A percentile compares a stretch with the other conserved stretches of the same genome.
phyloP scores from a whole-genome alignment of 2,888 invertebrate species.

The Drosophila setosimentum region DNA sequence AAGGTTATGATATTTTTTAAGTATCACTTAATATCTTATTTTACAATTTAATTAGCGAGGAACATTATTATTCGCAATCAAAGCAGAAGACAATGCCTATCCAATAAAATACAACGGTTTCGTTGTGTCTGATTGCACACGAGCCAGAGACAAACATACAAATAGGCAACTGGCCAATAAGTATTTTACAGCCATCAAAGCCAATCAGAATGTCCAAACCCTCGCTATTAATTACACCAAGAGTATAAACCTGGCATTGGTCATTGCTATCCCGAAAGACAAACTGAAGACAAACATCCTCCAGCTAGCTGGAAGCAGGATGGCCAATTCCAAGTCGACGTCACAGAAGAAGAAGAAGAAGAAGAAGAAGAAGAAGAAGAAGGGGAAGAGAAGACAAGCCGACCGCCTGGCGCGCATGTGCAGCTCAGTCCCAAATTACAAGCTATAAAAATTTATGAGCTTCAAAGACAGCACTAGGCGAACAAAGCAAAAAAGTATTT shows the following conservation, averaged over 20 bases:
- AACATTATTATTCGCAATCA: conserved; percentile 65
- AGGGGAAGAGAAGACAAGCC: conserved; percentile 31
- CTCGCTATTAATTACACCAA: conserved; percentile 65
- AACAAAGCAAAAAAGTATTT: conserved; percentile 49
- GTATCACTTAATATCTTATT: conserved; percentile 35
- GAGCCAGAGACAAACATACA: conserved; percentile 9
- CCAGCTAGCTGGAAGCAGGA: background rate
- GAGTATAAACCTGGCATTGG: conserved; percentile 62
- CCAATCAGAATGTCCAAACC: conserved; percentile 54
- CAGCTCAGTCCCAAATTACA: conserved; percentile 72
- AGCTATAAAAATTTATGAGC: conserved; percentile 77
- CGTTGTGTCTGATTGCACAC: conserved; percentile 44
- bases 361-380: conserved; percentile 20
- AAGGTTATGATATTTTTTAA: conserved; percentile 19
- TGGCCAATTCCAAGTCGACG: conserved; percentile 25
- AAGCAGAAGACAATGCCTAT: conserved; percentile 10
- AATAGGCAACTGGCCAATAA: conserved; percentile 7
- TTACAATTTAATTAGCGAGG: conserved; percentile 64
- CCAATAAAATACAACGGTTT: conserved; percentile 31
- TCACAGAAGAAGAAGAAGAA: conserved; percentile 18
- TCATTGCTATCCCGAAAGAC: conserved; percentile 43
- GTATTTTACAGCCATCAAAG: conserved; percentile 47
- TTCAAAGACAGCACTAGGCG: conserved; percentile 58
- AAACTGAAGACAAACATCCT: conserved; percentile 45
- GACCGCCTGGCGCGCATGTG: conserved; percentile 71